Evolutionary conservation across 2,888 invertebrate species (phyloP).

Genomic region (Cantharis lateralis): DNA sequence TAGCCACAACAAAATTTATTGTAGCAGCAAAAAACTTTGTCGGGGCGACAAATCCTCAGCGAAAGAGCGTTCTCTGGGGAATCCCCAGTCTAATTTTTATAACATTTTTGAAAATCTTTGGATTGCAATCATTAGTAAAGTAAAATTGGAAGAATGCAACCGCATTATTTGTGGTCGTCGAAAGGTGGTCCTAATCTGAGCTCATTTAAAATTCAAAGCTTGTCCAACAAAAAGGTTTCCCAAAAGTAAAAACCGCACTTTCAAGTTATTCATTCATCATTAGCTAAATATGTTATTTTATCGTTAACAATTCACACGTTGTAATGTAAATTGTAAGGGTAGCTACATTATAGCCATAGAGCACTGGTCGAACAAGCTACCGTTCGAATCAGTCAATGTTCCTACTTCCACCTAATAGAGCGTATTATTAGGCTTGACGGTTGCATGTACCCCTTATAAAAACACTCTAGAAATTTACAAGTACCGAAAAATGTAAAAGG

Average conservation of each 20-base stretch:
- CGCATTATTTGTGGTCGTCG: too few species aligned
- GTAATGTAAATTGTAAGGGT: slow-evolving; percentile 11
- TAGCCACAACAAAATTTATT: too few species aligned
- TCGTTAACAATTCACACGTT: slow-evolving; percentile 27
- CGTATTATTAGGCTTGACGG: slow-evolving; percentile 32
- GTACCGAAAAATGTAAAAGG: not conserved
- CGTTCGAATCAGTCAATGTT: slow-evolving; percentile 19
- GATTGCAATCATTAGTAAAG: too few species aligned
- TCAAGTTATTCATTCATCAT: slow-evolving; percentile 20
- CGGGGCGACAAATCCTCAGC: too few species aligned
- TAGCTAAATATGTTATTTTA: slow-evolving; percentile 13
- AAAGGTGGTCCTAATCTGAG: too few species aligned
- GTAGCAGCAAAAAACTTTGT: too few species aligned
- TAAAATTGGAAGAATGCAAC: too few species aligned
- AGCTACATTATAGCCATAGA: not conserved
- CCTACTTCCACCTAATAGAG: slow-evolving; percentile 23
- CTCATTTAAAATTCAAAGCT: not conserved
- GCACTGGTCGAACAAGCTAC: slow-evolving; percentile 26
- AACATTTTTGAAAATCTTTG: too few species aligned
- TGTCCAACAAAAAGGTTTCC: not conserved
- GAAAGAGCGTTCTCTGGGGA: too few species aligned
- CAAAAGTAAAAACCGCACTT: slow-evolving; percentile 7
- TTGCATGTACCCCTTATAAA: slow-evolving; percentile 30
- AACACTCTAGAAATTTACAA: slow-evolving; percentile 15
- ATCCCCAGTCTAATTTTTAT: too few species aligned